phyloP scores from a whole-genome alignment of 1,140 invertebrate species.

The Protaetia brevitarsis region DNA sequence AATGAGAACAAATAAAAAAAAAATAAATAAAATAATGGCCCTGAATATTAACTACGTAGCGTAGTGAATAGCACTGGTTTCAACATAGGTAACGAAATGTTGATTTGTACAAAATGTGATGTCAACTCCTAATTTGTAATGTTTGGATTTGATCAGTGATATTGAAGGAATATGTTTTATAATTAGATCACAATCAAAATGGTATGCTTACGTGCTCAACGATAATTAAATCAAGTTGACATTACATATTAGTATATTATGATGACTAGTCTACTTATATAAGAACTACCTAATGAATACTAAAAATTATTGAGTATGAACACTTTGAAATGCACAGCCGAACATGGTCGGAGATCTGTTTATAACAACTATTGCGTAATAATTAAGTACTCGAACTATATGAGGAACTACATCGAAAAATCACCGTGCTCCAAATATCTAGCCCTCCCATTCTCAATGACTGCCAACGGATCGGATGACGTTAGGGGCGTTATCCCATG shows the following conservation, averaged over 20 bases:
- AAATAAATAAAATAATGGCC: conserved; percentile 18
- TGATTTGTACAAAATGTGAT: conserved; percentile 22
- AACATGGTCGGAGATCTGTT: conserved; percentile 41
- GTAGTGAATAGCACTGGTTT: conserved; percentile 7
- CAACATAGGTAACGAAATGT: conserved; percentile 22
- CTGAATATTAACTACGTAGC: conserved; percentile 16
- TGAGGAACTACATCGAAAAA: conserved; percentile 41
- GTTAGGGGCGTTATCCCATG: conserved; percentile 47
- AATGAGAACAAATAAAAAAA: conserved; percentile 11
- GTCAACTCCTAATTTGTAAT: conserved; percentile 18
- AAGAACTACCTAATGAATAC: conserved; percentile 32
- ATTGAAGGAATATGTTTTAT: not conserved
- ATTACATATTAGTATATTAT: conserved; percentile 9
- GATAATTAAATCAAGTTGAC: conserved; percentile 18
- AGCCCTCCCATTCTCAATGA: conserved; percentile 30
- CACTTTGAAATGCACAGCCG: conserved; percentile 45
- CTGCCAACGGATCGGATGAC: conserved; percentile 42
- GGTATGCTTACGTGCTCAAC: not conserved
- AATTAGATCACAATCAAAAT: not conserved
- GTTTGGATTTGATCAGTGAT: too few species aligned
- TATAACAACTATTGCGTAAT: conserved; percentile 20
- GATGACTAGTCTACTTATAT: conserved; percentile 26
- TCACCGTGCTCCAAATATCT: conserved; percentile 40
- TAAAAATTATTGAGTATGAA: conserved; percentile 40
- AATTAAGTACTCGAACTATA: conserved; percentile 22